Percentiles rank a stretch among this genome's conserved stretches.
These are phyloP conservation scores for Theropithecus gelada DNA, from an alignment of 2,113 vertebrate genomes.

Conservation along the genomic window DNA sequence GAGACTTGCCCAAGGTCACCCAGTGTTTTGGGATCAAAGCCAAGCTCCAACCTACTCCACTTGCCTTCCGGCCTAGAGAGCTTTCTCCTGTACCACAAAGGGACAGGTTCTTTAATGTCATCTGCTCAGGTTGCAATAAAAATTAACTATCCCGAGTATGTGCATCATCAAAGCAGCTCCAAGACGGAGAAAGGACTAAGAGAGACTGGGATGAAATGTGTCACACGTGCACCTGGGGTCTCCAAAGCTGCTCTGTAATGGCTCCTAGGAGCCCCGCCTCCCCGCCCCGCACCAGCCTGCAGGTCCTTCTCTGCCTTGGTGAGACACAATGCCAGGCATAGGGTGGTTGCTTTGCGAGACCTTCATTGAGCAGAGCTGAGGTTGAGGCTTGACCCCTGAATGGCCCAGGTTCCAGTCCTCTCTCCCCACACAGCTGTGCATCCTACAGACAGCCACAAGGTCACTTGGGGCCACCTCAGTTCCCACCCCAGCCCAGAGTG, in stretches of 20 bases:
- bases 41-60: background rate
- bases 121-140: slow-evolving; percentile 67
- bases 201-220: background rate
- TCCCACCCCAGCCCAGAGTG: background rate
- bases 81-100: background rate
- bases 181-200: background rate
- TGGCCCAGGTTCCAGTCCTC: too few species aligned
- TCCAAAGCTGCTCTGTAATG: background rate
- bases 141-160: slow-evolving; percentile 74
- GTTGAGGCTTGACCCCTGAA: background rate
- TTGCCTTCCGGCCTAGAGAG: background rate
- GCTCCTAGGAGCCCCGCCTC: background rate
- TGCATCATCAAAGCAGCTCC: slow-evolving; percentile 13
- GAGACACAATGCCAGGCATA: background rate
- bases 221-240: background rate
- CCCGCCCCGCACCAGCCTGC: background rate
- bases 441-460: background rate
- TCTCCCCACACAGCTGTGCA: too few species aligned
- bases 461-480: background rate
- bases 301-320: background rate
- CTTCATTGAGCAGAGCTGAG: background rate
- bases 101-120: slow-evolving; percentile 64
- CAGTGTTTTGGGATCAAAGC: background rate
- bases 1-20: background rate
- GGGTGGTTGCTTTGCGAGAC: background rate